These are phyloP conservation scores for Caretta caretta DNA, from an alignment of 2,113 vertebrate genomes.

Conservation along the genomic window DNA sequence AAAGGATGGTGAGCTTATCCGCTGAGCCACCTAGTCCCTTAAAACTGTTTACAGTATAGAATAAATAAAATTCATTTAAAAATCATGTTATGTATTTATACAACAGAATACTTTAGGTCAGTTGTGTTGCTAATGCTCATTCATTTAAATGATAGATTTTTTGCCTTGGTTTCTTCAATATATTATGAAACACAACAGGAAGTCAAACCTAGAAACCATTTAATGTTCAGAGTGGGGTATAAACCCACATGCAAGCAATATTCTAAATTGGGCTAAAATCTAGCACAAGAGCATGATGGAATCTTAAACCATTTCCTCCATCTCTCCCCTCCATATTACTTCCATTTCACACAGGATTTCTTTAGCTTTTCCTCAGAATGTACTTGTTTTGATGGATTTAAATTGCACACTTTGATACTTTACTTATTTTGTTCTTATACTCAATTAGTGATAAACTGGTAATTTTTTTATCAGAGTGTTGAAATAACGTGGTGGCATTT, in stretches of 20 bases:
- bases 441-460: neutral
- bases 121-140: neutral
- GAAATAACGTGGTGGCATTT: slow-evolving; percentile 1
- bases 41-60: neutral
- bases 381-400: slow-evolving; percentile 28
- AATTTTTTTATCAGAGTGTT: neutral
- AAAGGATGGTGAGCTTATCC: neutral
- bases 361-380: slow-evolving; percentile 15
- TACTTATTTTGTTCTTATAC: neutral
- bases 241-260: neutral
- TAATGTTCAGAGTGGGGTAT: neutral
- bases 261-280: neutral
- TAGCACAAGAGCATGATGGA: neutral
- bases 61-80: neutral
- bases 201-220: neutral
- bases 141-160: neutral
- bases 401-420: neutral
- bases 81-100: neutral
- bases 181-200: neutral
- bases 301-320: neutral
- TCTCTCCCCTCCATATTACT: neutral
- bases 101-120: neutral
- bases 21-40: neutral
- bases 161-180: neutral
- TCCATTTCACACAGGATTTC: neutral